Base-by-base conservation (phyloP, 2,113 vertebrate genomes). In the Otis tarda region DNA sequence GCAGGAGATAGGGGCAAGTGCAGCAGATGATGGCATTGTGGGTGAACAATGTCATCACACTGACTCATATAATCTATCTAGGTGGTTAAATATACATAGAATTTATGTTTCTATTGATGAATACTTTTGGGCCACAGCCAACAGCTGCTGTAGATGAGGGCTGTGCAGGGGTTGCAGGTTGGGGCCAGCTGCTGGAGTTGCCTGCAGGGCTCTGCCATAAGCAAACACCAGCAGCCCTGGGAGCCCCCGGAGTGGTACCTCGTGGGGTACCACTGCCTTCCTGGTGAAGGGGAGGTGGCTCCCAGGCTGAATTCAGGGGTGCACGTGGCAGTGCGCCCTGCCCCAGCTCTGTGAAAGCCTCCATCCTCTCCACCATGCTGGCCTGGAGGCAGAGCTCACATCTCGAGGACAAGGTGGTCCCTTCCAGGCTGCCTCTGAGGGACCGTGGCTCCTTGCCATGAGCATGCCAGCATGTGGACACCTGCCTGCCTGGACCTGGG, bases 311-410 rank as follows among this genome's bases (percentile, higher is more conserved):
- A 63, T 63, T 67, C 43, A 53, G 47, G 21, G 21, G 6, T 43
- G 7, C 1, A 1, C 0, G 0, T 21, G 47, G 12, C 1, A 1
- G n/a, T 20, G 10, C 5, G 2, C 59, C 37, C 67, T 19, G 27
- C 5, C 39, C 27, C 33, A 57, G 35, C 55, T 61, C 68, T 74
- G 41, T 2, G 8, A 59, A 85, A 89, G 27, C 71, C 55, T 69
- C 78, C 43, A 28, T 37, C 43, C 61, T 59, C 3, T 3, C 43
- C 73, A 31, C 5, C 35, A 18, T 16, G 35, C 41, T 63, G 39
- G 27, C 47, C 3, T 82, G n/a, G 41, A 13, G 14, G 5, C 49
- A 71, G 25, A 69, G 17, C 16, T 73, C 23, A 14, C 23, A 31
- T 13, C 41, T 41, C 10, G 1, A 82, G 56, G 70, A 71, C 43